Evolutionary conservation across 2,888 invertebrate genomes (phyloP).

Genomic region (Tanytarsus gracilentus): DNA sequence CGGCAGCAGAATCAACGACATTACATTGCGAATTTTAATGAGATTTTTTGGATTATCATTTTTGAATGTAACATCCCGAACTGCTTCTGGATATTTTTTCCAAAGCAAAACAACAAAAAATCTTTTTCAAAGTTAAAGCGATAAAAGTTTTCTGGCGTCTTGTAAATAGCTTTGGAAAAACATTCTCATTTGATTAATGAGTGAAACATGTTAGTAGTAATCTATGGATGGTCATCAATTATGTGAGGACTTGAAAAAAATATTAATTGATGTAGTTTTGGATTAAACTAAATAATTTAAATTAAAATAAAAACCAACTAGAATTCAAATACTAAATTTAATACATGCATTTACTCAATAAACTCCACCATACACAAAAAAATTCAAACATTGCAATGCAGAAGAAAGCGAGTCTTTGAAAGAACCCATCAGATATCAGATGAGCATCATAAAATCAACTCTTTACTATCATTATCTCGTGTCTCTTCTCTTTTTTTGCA

Average conservation of each 20-base stretch:
- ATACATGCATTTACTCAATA: too few relatives aligned
- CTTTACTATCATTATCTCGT: slow-evolving; percentile 1
- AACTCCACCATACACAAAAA: too few relatives aligned
- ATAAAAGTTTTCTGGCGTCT: slow-evolving; percentile 24
- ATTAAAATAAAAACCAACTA: too few relatives aligned
- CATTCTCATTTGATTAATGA: too few relatives aligned
- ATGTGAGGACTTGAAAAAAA: too few relatives aligned
- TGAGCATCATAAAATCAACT: slow-evolving; percentile 8
- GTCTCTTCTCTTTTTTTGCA: not conserved
- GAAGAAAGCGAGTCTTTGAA: not conserved
- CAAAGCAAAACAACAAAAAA: not conserved
- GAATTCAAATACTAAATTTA: too few relatives aligned
- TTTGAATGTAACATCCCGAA: not conserved
- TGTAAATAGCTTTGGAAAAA: slow-evolving; percentile 19
- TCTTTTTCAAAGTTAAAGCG: not conserved
- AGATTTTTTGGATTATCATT: slow-evolving; percentile 7
- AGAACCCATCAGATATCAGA: slow-evolving; percentile 2
- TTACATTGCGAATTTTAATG: slow-evolving; percentile 28
- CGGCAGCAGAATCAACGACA: slow-evolving; percentile 9
- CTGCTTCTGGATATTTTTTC: not conserved
- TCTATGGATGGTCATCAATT: too few relatives aligned
- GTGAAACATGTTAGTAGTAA: slow-evolving; percentile 22
- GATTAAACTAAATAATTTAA: too few relatives aligned
- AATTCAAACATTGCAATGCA: too few relatives aligned
- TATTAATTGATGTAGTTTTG: too few relatives aligned